Conservation (phyloP, 2,797 vertebrate species). For the Stomatorhinus walkeri region DNA sequence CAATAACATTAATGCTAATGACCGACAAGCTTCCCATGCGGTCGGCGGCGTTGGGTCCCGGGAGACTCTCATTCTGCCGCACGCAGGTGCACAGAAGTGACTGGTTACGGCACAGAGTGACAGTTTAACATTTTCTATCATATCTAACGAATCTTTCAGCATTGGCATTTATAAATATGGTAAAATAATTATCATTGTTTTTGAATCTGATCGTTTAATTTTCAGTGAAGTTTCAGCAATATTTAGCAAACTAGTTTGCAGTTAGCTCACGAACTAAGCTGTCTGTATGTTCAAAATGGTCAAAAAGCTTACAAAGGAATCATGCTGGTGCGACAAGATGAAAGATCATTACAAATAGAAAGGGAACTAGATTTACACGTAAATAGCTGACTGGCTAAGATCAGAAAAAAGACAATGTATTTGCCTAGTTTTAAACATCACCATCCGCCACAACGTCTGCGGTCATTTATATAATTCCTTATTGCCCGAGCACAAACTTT, state of each 20-base stretch:
- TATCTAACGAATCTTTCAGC: neutral
- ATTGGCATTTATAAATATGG: neutral
- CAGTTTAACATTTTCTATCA: neutral
- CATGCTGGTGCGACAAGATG: neutral
- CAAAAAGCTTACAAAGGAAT: neutral
- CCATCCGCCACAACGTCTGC: neutral
- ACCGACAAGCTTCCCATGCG: neutral
- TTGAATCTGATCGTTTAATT: neutral
- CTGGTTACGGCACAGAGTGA: neutral
- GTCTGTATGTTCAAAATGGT: neutral
- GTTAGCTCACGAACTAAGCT: neutral
- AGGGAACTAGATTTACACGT: neutral
- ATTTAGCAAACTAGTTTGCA: neutral
- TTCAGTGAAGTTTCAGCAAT: neutral
- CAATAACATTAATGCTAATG: neutral
- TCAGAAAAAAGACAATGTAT: neutral
- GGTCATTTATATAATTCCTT: neutral
- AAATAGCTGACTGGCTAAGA: neutral
- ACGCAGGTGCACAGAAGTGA: neutral
- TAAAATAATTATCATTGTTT: neutral
- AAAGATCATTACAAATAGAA: neutral
- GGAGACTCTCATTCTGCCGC: neutral
- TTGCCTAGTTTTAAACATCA: neutral
- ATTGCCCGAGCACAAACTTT: neutral
- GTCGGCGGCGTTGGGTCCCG: too few species aligned